Evolutionary conservation across 2,797 vertebrate genomes (phyloP).

Genomic region (Sebastes nivosus): DNA sequence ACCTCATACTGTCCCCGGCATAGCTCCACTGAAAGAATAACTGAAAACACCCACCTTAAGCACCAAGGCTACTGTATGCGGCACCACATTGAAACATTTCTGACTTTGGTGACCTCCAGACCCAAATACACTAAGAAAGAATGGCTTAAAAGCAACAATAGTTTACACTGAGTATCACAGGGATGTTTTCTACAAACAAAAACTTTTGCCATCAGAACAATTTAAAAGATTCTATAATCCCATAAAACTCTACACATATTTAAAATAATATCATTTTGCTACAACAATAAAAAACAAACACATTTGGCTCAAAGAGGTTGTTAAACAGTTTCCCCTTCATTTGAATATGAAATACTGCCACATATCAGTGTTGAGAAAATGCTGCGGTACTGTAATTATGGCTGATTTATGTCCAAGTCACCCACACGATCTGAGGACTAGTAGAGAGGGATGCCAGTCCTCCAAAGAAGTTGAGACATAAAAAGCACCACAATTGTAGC

Average conservation of each 20-base stretch:
- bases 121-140: background rate
- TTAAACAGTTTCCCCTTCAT: background rate
- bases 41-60: background rate
- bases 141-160: background rate
- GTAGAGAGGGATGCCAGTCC: conserved; percentile 18
- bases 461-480: conserved; percentile 21
- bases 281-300: background rate
- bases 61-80: background rate
- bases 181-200: background rate
- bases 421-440: conserved; percentile 15
- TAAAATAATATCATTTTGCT: background rate
- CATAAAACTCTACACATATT: background rate
- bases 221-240: background rate
- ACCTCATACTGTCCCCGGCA: background rate
- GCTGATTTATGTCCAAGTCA: conserved; percentile 21
- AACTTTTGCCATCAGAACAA: background rate
- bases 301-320: background rate
- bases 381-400: conserved; percentile 14
- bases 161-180: background rate
- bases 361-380: conserved; percentile 10
- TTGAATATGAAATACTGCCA: background rate
- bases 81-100: background rate
- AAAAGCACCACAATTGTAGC: conserved; percentile 15
- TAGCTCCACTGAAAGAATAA: background rate
- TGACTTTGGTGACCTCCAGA: background rate